Percentiles rank a stretch among this genome's conserved stretches.
Evolutionary conservation across 2,888 invertebrate genomes (phyloP).

Genomic region (Drosophila buzzatii): DNA sequence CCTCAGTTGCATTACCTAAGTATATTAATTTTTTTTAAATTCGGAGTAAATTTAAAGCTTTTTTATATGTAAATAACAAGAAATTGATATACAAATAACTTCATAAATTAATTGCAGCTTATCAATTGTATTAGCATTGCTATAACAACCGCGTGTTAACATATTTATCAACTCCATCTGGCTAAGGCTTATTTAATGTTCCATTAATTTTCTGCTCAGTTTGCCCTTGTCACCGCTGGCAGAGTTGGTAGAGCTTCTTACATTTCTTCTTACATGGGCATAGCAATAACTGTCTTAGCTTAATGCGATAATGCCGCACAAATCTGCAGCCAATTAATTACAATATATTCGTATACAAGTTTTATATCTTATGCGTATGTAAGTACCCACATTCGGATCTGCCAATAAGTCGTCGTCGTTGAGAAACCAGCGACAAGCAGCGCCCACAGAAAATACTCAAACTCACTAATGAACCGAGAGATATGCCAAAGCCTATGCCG

Average conservation of each 20-base stretch:
- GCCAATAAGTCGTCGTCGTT: slow-evolving; percentile 66
- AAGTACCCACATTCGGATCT: slow-evolving; percentile 58
- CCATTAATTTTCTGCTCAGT: slow-evolving; percentile 5
- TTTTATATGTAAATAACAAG: not conserved
- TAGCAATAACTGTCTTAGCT: slow-evolving; percentile 45
- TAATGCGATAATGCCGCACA: slow-evolving; percentile 62
- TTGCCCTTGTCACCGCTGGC: slow-evolving; percentile 15
- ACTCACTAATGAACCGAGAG: slow-evolving; percentile 72
- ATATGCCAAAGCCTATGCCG: slow-evolving; percentile 62
- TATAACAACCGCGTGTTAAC: slow-evolving; percentile 17
- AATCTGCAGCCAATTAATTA: slow-evolving; percentile 73
- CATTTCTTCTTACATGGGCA: slow-evolving; percentile 4
- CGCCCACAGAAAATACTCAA: slow-evolving; percentile 70
- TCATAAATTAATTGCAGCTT: not conserved
- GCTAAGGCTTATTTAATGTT: slow-evolving; percentile 26
- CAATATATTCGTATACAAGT: slow-evolving; percentile 20
- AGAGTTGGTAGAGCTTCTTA: not conserved
- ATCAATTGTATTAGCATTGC: not conserved
- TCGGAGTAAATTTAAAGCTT: not conserved
- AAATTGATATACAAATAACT: not conserved
- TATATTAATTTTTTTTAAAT: not conserved
- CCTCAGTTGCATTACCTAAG: not conserved
- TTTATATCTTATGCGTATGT: slow-evolving; percentile 25
- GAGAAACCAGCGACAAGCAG: slow-evolving; percentile 38
- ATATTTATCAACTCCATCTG: slow-evolving; percentile 18